Conservation (phyloP, 2,888 invertebrate genomes). For the Tanytarsus gracilentus region DNA sequence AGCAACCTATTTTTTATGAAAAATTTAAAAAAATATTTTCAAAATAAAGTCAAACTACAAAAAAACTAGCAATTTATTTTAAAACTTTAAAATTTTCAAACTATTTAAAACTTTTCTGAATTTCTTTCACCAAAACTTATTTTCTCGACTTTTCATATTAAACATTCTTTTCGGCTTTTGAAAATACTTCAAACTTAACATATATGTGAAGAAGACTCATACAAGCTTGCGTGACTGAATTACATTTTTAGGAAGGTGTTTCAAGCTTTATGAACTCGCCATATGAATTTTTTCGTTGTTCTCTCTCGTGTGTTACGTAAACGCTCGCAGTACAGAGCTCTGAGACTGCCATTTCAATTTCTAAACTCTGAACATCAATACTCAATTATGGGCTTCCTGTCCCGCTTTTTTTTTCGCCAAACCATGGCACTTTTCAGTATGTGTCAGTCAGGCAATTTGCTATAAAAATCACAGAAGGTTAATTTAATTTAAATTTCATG, state of each 20-base stretch:
- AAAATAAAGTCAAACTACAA: no score
- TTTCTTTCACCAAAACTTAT: no score
- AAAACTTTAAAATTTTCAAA: no score
- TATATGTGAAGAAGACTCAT: no score
- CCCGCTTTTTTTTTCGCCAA: background rate
- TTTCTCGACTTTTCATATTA: no score
- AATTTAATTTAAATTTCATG: conserved; percentile 19
- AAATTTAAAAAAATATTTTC: no score
- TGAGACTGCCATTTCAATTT: conserved; percentile 17
- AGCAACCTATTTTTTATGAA: no score
- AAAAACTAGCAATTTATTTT: no score
- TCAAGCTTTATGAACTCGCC: conserved; percentile 19
- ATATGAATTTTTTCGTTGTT: background rate
- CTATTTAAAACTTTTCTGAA: no score
- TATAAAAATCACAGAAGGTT: conserved; percentile 18
- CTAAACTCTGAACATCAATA: conserved; percentile 22
- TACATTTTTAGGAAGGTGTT: conserved; percentile 22
- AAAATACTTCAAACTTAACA: no score
- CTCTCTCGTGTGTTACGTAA: conserved; percentile 17
- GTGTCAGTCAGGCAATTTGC: background rate
- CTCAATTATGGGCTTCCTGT: conserved; percentile 26
- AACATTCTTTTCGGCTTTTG: no score
- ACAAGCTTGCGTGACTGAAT: conserved; percentile 21
- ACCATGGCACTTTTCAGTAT: background rate
- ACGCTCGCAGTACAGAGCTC: no score